These are phyloP conservation scores for Etheostoma cragini DNA, from an alignment of 2,113 vertebrate genomes.

Conservation along the genomic window DNA sequence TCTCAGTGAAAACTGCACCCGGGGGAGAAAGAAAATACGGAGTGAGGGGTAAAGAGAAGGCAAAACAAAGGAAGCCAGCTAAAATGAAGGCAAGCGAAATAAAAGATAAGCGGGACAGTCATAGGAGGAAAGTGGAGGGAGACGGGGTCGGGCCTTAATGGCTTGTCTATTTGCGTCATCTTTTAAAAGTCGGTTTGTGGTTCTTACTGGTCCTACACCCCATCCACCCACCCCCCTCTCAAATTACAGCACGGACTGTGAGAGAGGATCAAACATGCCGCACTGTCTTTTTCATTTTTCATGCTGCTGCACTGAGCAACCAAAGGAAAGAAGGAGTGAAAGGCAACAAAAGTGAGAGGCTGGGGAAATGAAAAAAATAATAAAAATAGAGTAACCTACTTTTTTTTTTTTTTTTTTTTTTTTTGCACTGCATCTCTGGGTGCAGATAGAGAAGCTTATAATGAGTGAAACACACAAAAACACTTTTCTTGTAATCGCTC, in stretches of 20 bases:
- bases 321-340: slow-evolving; percentile 29
- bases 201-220: neutral
- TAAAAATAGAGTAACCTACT: slow-evolving; percentile 63
- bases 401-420: slow-evolving; percentile 27
- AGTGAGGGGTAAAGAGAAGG: slow-evolving; percentile 3
- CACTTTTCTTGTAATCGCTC: slow-evolving; percentile 41
- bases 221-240: neutral
- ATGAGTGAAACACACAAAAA: slow-evolving; percentile 36
- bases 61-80: slow-evolving; percentile 47
- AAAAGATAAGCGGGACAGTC: neutral
- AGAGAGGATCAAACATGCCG: slow-evolving; percentile 58
- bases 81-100: slow-evolving; percentile 1
- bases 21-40: slow-evolving; percentile 39
- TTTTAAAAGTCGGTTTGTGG: slow-evolving; percentile 42
- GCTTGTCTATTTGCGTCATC: slow-evolving; percentile 44
- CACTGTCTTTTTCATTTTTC: slow-evolving; percentile 67
- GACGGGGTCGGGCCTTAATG: neutral
- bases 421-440: slow-evolving; percentile 20
- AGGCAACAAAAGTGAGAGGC: slow-evolving; percentile 47
- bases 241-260: slow-evolving; percentile 47
- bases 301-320: slow-evolving; percentile 49
- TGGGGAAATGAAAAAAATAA: slow-evolving; percentile 18
- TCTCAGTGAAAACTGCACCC: slow-evolving; percentile 59
- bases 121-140: slow-evolving; percentile 1
- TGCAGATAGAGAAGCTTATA: slow-evolving; percentile 44